Evolutionary conservation across 2,888 invertebrate species (phyloP).

Genomic region (Parasteatoda lunata): DNA sequence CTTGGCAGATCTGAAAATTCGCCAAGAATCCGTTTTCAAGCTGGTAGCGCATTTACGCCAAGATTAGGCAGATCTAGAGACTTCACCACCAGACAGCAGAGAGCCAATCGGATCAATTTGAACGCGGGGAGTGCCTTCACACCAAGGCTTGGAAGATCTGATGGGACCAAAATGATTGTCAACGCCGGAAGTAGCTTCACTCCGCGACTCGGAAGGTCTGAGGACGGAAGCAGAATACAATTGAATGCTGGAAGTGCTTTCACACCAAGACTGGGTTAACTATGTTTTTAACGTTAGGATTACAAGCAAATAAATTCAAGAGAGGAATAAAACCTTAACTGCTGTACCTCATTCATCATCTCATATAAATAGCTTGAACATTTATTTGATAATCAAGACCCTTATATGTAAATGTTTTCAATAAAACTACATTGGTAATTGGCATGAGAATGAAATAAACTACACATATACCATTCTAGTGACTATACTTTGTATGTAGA

Average conservation of each 20-base stretch:
- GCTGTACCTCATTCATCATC: too few relatives aligned
- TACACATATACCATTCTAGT: too few relatives aligned
- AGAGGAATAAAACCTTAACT: too few relatives aligned
- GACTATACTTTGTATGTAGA: too few relatives aligned
- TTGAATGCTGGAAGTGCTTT: too few relatives aligned
- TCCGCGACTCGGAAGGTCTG: slow-evolving; percentile 31
- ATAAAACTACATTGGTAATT: too few relatives aligned
- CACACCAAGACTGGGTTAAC: slow-evolving; percentile 20
- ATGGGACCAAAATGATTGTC: neutral
- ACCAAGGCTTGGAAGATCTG: slow-evolving; percentile 18
- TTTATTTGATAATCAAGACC: too few relatives aligned
- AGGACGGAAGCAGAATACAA: neutral
- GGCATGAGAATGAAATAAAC: too few relatives aligned
- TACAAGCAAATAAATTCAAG: too few relatives aligned
- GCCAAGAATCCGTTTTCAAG: neutral
- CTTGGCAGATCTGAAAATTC: slow-evolving; percentile 9
- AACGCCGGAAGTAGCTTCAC: slow-evolving; percentile 35
- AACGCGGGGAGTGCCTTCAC: slow-evolving; percentile 29
- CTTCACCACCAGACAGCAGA: neutral
- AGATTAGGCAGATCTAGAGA: slow-evolving; percentile 33
- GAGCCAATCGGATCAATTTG: neutral
- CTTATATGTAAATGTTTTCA: too few relatives aligned
- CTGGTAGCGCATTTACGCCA: slow-evolving; percentile 1
- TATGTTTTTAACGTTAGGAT: too few relatives aligned
- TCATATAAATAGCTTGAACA: too few relatives aligned